phyloP scores from a whole-genome alignment of 2,888 invertebrate genomes.

The Pycnomerus fuliginosus region DNA sequence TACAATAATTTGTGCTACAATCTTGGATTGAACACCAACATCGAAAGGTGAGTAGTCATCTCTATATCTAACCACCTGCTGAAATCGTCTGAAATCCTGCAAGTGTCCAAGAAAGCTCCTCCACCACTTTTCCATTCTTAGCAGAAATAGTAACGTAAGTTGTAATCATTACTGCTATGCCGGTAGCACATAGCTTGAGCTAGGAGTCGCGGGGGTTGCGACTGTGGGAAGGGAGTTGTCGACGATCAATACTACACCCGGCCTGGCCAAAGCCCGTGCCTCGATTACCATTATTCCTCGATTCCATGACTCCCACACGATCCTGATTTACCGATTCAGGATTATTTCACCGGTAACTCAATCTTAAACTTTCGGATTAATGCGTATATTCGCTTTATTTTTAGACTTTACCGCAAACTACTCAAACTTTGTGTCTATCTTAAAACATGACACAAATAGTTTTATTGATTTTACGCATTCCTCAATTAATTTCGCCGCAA shows the following conservation, averaged over 20 bases:
- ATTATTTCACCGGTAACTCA: too few relatives aligned
- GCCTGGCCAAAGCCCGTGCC: constrained; percentile 47
- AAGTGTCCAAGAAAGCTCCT: too few relatives aligned
- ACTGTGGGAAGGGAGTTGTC: constrained; percentile 42
- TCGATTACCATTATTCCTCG: constrained; percentile 34
- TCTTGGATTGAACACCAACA: constrained; percentile 33
- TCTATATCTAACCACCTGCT: neutral
- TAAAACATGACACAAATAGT: too few relatives aligned
- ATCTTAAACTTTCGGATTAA: too few relatives aligned
- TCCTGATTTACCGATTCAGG: constrained; percentile 14
- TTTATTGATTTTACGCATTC: too few relatives aligned
- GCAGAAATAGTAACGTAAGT: constrained; percentile 9
- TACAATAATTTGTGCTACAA: constrained; percentile 35
- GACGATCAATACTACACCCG: constrained; percentile 50
- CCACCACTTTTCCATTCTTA: neutral
- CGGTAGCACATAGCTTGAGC: constrained; percentile 27
- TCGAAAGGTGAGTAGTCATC: constrained; percentile 32
- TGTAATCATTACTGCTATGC: constrained; percentile 35
- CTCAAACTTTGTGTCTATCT: too few relatives aligned
- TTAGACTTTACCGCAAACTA: too few relatives aligned
- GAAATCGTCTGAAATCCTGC: constrained; percentile 10
- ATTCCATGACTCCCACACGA: constrained; percentile 26
- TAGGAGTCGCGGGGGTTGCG: constrained; percentile 32
- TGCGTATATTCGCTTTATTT: too few relatives aligned
- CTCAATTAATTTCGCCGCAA: too few relatives aligned